phyloP scores from a whole-genome alignment of 2,888 invertebrate species.

The Caradrina kadenii region DNA sequence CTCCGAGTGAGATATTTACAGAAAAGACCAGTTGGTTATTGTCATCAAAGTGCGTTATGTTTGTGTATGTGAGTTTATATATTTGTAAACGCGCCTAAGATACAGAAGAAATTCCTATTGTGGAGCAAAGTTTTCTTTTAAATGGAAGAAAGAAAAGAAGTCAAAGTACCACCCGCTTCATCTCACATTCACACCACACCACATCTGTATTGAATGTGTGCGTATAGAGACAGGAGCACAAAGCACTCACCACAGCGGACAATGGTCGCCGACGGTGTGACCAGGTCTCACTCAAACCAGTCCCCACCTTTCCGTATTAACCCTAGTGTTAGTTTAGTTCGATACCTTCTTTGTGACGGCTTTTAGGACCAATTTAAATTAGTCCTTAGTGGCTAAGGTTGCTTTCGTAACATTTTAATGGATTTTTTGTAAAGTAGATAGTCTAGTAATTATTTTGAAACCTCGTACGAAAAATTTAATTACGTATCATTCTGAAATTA shows the following conservation, averaged over 20 bases:
- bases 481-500: too few species aligned
- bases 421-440: too few species aligned
- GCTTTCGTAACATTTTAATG: not conserved
- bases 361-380: not conserved
- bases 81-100: too few species aligned
- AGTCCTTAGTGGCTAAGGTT: not conserved
- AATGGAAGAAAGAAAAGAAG: not conserved
- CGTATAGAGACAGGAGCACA: slow-evolving; percentile 67
- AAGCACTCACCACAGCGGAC: slow-evolving; percentile 71
- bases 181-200: slow-evolving; percentile 32
- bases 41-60: too few species aligned
- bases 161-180: not conserved
- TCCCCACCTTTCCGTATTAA: slow-evolving; percentile 26
- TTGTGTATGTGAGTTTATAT: too few species aligned
- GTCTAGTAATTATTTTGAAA: too few species aligned
- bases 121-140: too few species aligned
- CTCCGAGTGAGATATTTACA: too few species aligned
- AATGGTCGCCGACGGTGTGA: slow-evolving; percentile 66
- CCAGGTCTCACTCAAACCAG: slow-evolving; percentile 45
- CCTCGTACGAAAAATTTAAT: too few species aligned
- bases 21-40: too few species aligned
- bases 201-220: slow-evolving; percentile 68
- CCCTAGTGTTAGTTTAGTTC: not conserved
- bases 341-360: slow-evolving; percentile 2
- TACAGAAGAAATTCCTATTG: too few species aligned